Percentiles rank a stretch among this genome's conserved stretches.
Evolutionary conservation across 2,797 vertebrate genomes (phyloP).

Genomic region (Gorsachius magnificus): DNA sequence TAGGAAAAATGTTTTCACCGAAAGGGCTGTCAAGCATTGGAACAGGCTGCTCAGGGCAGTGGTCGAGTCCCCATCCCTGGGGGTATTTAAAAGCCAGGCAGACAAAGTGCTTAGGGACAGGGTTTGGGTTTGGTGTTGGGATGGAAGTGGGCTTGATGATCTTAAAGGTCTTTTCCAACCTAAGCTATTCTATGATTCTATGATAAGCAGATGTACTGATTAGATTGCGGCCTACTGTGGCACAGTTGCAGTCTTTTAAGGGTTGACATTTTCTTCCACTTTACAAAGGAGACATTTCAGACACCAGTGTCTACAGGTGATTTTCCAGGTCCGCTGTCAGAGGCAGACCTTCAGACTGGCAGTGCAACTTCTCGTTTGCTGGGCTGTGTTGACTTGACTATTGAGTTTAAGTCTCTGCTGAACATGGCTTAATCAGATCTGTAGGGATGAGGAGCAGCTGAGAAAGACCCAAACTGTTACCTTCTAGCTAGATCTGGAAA

Average conservation of each 20-base stretch:
- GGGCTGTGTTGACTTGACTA: neutral
- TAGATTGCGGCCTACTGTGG: too few species aligned
- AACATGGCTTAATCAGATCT: neutral
- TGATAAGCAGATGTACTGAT: neutral
- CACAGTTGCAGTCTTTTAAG: neutral
- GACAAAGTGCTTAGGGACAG: too few species aligned
- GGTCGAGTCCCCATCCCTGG: too few species aligned
- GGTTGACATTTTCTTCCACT: neutral
- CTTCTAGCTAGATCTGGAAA: neutral
- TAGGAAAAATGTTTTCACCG: too few species aligned
- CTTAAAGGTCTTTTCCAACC: too few species aligned
- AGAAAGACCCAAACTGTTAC: neutral
- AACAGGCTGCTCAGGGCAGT: too few species aligned
- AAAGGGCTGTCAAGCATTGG: too few species aligned
- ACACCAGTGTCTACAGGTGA: neutral
- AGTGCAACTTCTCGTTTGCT: neutral
- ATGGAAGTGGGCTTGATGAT: too few species aligned
- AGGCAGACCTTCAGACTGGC: neutral
- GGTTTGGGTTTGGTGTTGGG: too few species aligned
- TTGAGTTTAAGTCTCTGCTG: neutral
- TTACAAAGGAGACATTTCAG: neutral
- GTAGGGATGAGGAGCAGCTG: neutral
- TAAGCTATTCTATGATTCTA: too few species aligned
- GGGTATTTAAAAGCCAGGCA: too few species aligned
- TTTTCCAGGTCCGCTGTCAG: neutral